Conservation (phyloP, 2,113 vertebrate genomes). For the Pelodiscus sinensis region DNA sequence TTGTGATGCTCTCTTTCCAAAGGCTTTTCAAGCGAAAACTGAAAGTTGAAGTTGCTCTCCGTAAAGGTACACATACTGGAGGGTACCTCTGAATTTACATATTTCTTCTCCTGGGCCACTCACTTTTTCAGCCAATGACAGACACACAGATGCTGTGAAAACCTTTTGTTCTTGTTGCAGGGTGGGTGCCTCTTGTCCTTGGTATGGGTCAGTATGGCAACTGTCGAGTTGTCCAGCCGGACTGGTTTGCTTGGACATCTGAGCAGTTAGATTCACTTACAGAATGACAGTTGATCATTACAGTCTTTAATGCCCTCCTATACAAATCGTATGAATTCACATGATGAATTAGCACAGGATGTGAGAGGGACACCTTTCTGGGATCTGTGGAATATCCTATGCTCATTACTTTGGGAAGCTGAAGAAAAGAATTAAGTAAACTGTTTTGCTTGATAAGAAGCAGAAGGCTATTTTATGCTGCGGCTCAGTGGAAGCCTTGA, state of each 20-base stretch:
- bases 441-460: constrained; percentile 66
- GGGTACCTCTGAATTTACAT: background rate
- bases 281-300: constrained; percentile 58
- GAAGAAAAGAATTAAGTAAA: constrained; percentile 66
- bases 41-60: background rate
- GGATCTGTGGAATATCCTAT: constrained; percentile 62
- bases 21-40: background rate
- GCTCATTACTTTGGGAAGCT: constrained; percentile 56
- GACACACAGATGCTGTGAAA: rapidly evolving
- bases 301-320: constrained; percentile 59
- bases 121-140: background rate
- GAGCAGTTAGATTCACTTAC: constrained; percentile 22
- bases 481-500: constrained; percentile 37
- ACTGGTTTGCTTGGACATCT: constrained; percentile 50
- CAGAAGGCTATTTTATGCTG: constrained; percentile 43
- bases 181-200: background rate
- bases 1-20: background rate
- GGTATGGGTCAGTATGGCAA: rapidly evolving
- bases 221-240: background rate
- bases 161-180: background rate
- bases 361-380: constrained; percentile 45
- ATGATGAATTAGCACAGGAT: constrained; percentile 51
- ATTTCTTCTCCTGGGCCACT: background rate
- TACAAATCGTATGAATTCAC: constrained; percentile 47
- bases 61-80: background rate